phyloP scores from a whole-genome alignment of 2,113 vertebrate species.

The Leptodactylus fuscus region DNA sequence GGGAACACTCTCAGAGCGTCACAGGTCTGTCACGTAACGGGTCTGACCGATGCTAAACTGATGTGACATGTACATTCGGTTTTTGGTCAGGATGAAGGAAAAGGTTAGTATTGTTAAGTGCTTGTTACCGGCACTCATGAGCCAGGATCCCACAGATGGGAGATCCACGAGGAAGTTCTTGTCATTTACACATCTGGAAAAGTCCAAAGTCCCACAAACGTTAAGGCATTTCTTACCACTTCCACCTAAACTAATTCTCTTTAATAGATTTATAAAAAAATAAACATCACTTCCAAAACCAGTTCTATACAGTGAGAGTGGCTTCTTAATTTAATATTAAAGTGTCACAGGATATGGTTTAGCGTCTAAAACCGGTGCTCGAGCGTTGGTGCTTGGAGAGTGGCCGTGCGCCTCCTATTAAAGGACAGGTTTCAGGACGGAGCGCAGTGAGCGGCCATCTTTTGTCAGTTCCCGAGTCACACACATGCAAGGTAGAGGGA shows the following conservation, averaged over 20 bases:
- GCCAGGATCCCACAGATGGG: constrained; percentile 68
- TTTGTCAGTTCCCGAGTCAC: constrained; percentile 92
- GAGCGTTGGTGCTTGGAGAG: constrained; percentile 73
- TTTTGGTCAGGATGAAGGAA: constrained; percentile 71
- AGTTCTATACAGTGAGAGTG: constrained; percentile 80
- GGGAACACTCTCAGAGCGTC: background rate
- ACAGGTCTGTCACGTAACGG: constrained; percentile 33
- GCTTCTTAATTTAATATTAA: constrained; percentile 82
- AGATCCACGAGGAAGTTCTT: constrained; percentile 8
- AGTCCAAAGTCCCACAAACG: constrained; percentile 77
- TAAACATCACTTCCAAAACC: constrained; percentile 85
- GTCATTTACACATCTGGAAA: constrained; percentile 64
- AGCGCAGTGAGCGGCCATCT: constrained; percentile 89
- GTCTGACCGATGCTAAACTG: constrained; percentile 63
- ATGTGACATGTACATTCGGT: constrained; percentile 58
- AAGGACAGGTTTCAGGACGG: constrained; percentile 89
- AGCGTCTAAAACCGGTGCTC: constrained; percentile 76
- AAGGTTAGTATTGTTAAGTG: constrained; percentile 67
- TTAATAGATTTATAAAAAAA: constrained; percentile 73
- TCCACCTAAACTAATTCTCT: constrained; percentile 72
- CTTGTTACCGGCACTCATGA: constrained; percentile 68
- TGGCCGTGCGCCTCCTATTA: constrained; percentile 66
- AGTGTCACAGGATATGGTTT: constrained; percentile 74
- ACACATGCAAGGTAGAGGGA: constrained; percentile 95
- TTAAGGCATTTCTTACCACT: constrained; percentile 85